Conservation (phyloP, 2,113 vertebrate species). For the Symphodus melops region DNA sequence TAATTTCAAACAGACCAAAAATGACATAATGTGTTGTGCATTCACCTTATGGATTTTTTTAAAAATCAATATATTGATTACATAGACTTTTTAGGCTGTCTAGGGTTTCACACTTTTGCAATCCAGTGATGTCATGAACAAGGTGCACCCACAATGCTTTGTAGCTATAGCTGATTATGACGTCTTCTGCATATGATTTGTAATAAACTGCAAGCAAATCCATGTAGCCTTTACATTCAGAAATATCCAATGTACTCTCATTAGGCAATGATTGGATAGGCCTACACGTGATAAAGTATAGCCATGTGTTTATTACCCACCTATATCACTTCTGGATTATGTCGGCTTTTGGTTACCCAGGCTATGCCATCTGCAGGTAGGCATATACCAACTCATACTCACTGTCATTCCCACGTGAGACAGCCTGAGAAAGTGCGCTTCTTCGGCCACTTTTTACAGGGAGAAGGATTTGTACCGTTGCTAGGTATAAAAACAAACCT, state of each 20-base stretch:
- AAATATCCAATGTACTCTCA: no score
- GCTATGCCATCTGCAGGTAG: conserved; percentile 6
- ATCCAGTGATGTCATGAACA: neutral
- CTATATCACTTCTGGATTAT: neutral
- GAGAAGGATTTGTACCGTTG: conserved; percentile 70
- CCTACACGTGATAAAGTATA: no score
- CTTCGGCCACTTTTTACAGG: conserved; percentile 51
- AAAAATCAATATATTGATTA: no score
- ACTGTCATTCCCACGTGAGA: neutral
- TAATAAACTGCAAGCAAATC: neutral
- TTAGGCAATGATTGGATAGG: neutral
- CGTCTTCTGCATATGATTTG: neutral
- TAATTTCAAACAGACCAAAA: no score
- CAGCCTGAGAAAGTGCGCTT: conserved; percentile 10
- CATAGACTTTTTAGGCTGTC: no score
- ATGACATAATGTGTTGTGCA: no score
- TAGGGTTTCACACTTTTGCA: conserved; percentile 1
- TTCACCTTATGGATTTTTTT: no score
- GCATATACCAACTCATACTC: neutral
- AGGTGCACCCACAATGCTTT: conserved; percentile 11
- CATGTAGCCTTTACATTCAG: neutral
- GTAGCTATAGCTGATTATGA: neutral
- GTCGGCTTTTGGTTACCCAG: neutral
- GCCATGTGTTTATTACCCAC: neutral
- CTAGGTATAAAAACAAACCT: conserved; percentile 83